phyloP scores from a whole-genome alignment of 2,888 invertebrate species.

The Calameuta idolon region DNA sequence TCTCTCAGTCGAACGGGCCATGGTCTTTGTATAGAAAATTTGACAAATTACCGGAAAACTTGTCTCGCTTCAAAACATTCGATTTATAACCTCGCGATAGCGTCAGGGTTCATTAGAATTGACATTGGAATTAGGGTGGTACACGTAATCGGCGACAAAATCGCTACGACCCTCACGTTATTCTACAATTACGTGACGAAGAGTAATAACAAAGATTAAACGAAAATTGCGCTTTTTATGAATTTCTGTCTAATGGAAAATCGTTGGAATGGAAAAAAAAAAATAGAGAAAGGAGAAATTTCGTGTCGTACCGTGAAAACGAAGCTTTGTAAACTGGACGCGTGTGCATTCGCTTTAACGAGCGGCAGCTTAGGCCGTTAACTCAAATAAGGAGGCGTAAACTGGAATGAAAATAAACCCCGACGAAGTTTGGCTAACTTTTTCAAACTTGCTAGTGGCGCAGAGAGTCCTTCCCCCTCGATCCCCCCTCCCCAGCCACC shows the following conservation, averaged over 20 bases:
- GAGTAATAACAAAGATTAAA: no score
- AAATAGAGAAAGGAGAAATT: no score
- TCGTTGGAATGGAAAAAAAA: not conserved
- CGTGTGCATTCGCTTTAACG: not conserved
- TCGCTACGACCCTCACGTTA: no score
- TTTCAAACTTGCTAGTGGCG: not conserved
- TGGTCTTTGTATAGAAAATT: no score
- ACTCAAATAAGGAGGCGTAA: slow-evolving; percentile 3
- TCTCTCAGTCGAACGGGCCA: no score
- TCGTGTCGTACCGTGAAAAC: not conserved
- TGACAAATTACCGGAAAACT: no score
- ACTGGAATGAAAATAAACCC: slow-evolving; percentile 1
- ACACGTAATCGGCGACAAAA: not conserved
- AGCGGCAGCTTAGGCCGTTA: slow-evolving; percentile 2
- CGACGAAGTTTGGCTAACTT: not conserved
- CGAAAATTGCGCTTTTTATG: not conserved
- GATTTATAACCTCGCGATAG: no score
- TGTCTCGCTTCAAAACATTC: no score
- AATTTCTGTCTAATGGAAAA: not conserved
- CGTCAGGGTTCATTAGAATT: no score
- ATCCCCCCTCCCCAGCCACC: not conserved
- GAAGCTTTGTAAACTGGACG: not conserved
- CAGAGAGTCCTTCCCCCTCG: not conserved
- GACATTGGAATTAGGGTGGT: not conserved
- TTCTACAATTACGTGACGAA: no score